These are phyloP conservation scores for Cuculus canorus DNA, from an alignment of 2,797 vertebrate genomes.

Conservation along the genomic window DNA sequence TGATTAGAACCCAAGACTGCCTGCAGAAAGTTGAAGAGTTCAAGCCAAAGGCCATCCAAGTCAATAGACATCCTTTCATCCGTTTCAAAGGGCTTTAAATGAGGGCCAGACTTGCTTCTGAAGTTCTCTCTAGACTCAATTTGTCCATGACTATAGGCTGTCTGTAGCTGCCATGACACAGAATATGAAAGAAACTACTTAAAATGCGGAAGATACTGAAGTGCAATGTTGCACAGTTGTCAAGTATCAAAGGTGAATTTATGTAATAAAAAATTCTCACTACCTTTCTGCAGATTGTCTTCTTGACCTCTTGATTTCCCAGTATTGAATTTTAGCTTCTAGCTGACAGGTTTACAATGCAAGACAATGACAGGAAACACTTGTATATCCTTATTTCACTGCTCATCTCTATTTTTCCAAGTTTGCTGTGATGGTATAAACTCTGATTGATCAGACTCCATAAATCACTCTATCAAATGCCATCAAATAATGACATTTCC, in stretches of 20 bases:
- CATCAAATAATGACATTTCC: neutral
- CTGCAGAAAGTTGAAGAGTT: neutral
- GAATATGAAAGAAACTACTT: slow-evolving; percentile 15
- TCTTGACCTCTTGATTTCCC: neutral
- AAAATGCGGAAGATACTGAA: slow-evolving; percentile 23
- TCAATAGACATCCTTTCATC: neutral
- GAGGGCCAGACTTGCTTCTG: neutral
- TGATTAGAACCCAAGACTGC: neutral
- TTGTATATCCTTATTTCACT: neutral
- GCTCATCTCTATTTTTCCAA: neutral
- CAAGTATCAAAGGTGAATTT: slow-evolving; percentile 28
- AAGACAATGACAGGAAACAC: neutral
- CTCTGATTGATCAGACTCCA: neutral
- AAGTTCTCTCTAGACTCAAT: slow-evolving; percentile 13
- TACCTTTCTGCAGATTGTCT: neutral
- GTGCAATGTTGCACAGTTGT: neutral
- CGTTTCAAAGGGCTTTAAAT: slow-evolving; percentile 12
- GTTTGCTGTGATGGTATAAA: neutral
- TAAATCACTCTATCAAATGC: slow-evolving; percentile 18
- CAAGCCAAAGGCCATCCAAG: slow-evolving; percentile 13
- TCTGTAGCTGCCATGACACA: slow-evolving; percentile 1
- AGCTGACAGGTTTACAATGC: neutral
- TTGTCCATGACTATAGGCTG: neutral
- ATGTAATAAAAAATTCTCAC: neutral
- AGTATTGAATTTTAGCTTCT: neutral